Conservation (phyloP, 2,113 vertebrate species). For the Aspidoscelis tigris region DNA sequence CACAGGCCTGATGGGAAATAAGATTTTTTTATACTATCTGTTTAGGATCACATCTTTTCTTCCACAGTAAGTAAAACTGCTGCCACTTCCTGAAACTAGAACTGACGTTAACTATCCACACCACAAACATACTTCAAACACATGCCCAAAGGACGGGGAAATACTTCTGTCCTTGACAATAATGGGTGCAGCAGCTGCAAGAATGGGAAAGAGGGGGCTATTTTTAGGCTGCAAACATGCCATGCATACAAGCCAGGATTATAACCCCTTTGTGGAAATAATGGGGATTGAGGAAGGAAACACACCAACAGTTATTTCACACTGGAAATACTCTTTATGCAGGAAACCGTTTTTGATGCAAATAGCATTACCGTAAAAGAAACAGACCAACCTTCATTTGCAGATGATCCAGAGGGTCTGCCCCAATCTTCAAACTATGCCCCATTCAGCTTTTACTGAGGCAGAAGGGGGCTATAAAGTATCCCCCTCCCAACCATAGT, state of each 20-base stretch:
- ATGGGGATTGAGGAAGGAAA: conserved; percentile 5
- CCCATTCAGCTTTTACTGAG: background rate
- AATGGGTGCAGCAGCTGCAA: conserved; percentile 51
- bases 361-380: background rate
- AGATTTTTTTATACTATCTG: conserved; percentile 45
- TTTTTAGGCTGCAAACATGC: conserved; percentile 64
- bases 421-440: background rate
- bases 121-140: conserved; percentile 39
- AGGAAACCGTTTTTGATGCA: background rate
- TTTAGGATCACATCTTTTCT: conserved; percentile 46
- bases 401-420: background rate
- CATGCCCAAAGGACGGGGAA: background rate
- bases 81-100: conserved; percentile 43
- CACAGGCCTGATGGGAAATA: conserved; percentile 55
- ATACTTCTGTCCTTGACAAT: conserved; percentile 43
- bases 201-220: conserved; percentile 59
- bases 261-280: conserved; percentile 42
- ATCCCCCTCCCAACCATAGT: background rate
- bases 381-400: conserved; percentile 15
- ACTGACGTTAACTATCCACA: conserved; percentile 50
- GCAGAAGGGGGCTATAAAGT: background rate
- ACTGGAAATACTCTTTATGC: conserved; percentile 11
- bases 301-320: conserved; percentile 28
- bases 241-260: conserved; percentile 47
- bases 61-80: conserved; percentile 40